Percentiles rank a stretch among this genome's conserved stretches.
Conservation (phyloP, 64 coral and sea anemone genomes). For the Trachythela sp. region DNA sequence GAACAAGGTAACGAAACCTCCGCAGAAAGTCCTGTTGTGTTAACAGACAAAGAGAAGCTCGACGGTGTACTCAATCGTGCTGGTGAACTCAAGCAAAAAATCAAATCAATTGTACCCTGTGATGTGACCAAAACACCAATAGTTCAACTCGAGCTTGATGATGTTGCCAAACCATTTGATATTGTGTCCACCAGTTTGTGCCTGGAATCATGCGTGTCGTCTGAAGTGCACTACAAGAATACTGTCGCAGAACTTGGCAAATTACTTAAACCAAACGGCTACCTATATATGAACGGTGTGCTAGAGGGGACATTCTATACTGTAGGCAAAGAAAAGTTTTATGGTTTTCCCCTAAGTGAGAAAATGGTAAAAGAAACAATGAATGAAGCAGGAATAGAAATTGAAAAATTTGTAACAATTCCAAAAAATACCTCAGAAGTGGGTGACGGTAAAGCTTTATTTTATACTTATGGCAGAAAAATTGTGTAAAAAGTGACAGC, state of each 20-base stretch:
- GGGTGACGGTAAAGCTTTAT: neutral
- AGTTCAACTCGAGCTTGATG: neutral
- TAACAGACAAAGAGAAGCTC: too few species aligned
- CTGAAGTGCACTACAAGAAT: neutral
- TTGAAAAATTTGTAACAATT: neutral
- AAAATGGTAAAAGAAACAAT: conserved; percentile 7
- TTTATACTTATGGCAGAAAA: neutral
- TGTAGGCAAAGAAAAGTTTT: conserved; percentile 2
- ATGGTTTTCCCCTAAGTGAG: neutral
- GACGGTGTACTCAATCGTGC: neutral
- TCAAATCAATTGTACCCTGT: neutral
- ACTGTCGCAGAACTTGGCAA: neutral
- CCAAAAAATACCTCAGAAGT: neutral
- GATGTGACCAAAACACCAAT: neutral
- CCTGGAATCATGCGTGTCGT: neutral
- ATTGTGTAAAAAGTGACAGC: too few species aligned
- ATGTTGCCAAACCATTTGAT: neutral
- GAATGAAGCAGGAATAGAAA: neutral
- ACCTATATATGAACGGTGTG: neutral
- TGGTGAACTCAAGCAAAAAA: neutral
- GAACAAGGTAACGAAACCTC: too few species aligned
- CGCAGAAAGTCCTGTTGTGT: too few species aligned
- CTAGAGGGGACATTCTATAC: neutral
- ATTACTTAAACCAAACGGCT: neutral
- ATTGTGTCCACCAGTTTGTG: neutral